Evolutionary conservation across 1,140 invertebrate genomes (phyloP).

Genomic region (Trichonephila inaurata): DNA sequence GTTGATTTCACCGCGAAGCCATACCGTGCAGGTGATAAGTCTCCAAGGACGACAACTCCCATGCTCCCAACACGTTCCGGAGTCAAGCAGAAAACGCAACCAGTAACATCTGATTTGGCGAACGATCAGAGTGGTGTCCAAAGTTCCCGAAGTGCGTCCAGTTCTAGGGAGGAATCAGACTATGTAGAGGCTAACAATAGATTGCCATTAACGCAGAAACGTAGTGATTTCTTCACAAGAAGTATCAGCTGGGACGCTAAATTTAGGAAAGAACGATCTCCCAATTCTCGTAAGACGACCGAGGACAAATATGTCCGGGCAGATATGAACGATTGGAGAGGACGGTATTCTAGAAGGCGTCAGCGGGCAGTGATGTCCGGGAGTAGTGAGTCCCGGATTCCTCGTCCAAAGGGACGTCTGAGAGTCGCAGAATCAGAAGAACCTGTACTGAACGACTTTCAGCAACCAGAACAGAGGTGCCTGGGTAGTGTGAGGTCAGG

Average conservation of each 20-base stretch:
- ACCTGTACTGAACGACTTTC: background rate
- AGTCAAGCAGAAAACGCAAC: constrained; percentile 1
- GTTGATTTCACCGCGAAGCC: constrained; percentile 12
- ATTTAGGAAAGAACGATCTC: constrained; percentile 48
- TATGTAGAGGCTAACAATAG: constrained; percentile 29
- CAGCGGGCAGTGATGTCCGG: constrained; percentile 59
- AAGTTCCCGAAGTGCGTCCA: constrained; percentile 64
- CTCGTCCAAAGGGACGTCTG: constrained; percentile 58
- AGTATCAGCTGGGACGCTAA: constrained; percentile 77
- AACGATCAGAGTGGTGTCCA: constrained; percentile 4
- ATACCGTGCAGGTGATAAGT: background rate
- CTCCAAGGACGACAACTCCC: background rate
- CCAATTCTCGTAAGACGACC: background rate
- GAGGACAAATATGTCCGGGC: constrained; percentile 29
- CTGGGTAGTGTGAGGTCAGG: background rate
- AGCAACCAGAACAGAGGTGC: background rate
- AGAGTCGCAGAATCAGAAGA: constrained; percentile 29
- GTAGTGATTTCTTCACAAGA: constrained; percentile 66
- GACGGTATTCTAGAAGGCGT: constrained; percentile 27
- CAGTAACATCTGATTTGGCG: background rate
- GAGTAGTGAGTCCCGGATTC: constrained; percentile 72
- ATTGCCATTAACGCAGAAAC: constrained; percentile 39
- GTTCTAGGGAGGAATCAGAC: constrained; percentile 65
- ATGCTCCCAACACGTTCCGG: background rate
- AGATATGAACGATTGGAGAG: constrained; percentile 35